A percentile compares a stretch with the other conserved stretches of the same genome.
These are phyloP conservation scores for Pseudopodoces humilis DNA, from an alignment of 2,113 vertebrate genomes.

Conservation along the genomic window DNA sequence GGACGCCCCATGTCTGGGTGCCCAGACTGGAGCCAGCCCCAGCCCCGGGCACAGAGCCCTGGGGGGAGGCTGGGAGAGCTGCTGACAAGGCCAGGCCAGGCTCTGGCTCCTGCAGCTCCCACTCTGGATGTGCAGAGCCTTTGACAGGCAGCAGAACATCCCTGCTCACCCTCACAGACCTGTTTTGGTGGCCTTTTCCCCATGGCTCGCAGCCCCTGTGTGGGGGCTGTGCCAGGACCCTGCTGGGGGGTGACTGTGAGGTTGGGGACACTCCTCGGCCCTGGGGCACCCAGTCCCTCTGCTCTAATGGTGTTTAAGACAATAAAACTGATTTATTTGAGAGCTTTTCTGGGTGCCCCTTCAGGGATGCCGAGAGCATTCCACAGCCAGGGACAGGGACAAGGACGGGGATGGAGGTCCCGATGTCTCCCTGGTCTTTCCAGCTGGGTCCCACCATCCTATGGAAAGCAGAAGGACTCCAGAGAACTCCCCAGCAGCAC, in stretches of 20 bases:
- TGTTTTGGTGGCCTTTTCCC: not conserved
- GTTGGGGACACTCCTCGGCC: not conserved
- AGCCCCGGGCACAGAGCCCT: not conserved
- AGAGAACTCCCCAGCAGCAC: not conserved
- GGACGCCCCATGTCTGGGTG: not conserved
- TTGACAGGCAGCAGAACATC: not conserved
- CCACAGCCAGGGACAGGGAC: not conserved
- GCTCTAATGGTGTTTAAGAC: not conserved
- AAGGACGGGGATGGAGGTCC: rapidly evolving
- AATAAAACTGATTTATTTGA: rapidly evolving
- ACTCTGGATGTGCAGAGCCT: not conserved
- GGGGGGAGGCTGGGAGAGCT: not conserved
- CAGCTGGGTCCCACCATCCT: not conserved
- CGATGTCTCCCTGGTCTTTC: rapidly evolving
- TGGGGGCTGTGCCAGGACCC: not conserved
- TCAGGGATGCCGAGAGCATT: not conserved
- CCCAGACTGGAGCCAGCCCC: not conserved
- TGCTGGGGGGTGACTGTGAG: not conserved
- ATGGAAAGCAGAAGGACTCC: rapidly evolving
- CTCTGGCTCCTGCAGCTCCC: not conserved
- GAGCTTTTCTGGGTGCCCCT: not conserved
- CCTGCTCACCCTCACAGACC: rapidly evolving
- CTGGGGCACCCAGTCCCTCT: rapidly evolving
- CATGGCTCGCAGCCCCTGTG: not conserved
- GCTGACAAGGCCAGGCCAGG: not conserved